A percentile compares a stretch with the other conserved stretches of the same genome.
Evolutionary conservation across 37 sponge, comb jelly and placozoan species (phyloP).

Genomic region (Axinella damicornis): DNA sequence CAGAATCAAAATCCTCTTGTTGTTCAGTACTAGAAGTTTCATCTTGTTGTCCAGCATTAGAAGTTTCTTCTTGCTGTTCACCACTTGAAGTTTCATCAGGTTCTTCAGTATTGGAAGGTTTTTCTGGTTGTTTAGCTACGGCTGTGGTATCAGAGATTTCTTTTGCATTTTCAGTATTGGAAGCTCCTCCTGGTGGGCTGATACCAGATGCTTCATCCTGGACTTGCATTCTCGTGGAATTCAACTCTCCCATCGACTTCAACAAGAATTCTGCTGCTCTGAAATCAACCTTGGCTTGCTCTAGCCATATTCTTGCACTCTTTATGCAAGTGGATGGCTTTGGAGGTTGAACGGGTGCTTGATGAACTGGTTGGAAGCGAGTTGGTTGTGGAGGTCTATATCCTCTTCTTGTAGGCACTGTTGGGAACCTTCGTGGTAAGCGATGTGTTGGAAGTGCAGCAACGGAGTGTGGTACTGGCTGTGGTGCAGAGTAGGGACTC

Average conservation of each 20-base stretch:
- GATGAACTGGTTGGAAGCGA: slow-evolving; percentile 3
- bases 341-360: not conserved
- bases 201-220: not conserved
- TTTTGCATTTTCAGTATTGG: too few species aligned
- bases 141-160: too few species aligned
- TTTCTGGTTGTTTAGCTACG: not conserved
- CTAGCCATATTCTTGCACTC: slow-evolving; percentile 42
- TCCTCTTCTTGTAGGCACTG: not conserved
- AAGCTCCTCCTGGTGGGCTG: too few species aligned
- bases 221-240: not conserved
- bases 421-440: not conserved
- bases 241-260: not conserved
- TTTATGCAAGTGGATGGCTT: slow-evolving; percentile 4
- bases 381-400: not conserved
- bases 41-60: not conserved
- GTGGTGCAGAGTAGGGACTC: too few species aligned
- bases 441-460: too few species aligned
- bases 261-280: slow-evolving; percentile 30
- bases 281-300: slow-evolving; percentile 58
- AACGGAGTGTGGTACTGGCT: too few species aligned
- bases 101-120: not conserved
- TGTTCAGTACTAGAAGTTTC: not conserved
- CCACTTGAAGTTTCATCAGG: not conserved
- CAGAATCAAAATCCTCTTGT: not conserved
- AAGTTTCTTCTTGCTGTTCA: not conserved